A percentile compares a stretch with the other conserved stretches of the same genome.
Evolutionary conservation across 30 jellyfish, hydroid and myxozoan species (phyloP).

Genomic region (Hydra vulgaris): DNA sequence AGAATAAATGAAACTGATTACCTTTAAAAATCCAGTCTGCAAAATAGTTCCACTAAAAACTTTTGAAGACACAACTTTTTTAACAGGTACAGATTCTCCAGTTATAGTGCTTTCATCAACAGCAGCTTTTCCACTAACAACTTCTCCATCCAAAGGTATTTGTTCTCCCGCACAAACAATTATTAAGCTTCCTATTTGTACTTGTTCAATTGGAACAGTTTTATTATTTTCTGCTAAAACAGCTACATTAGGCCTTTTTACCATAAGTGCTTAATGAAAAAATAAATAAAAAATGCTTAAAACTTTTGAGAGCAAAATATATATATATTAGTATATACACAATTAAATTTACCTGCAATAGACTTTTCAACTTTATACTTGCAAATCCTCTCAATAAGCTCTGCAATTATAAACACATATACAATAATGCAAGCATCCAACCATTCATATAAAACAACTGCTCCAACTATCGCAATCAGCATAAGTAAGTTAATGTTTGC

Average conservation of each 20-base stretch:
- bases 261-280: conserved; percentile 38
- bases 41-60: conserved; percentile 65
- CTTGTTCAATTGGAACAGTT: conserved; percentile 51
- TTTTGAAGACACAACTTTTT: conserved; percentile 28
- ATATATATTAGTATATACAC: too few species aligned
- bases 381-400: too few species aligned
- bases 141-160: conserved; percentile 69
- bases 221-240: conserved; percentile 60
- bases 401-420: too few species aligned
- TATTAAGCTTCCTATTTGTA: conserved; percentile 48
- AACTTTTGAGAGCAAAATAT: too few species aligned
- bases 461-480: too few species aligned
- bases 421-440: too few species aligned
- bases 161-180: conserved; percentile 75
- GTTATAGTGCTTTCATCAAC: conserved; percentile 83
- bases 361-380: too few species aligned
- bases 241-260: conserved; percentile 43
- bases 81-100: conserved; percentile 75
- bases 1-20: background rate
- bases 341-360: too few species aligned
- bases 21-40: conserved; percentile 71
- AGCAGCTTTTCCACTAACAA: conserved; percentile 59
- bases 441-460: too few species aligned
- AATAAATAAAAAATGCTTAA: too few species aligned
- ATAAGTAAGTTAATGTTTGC: too few species aligned